Conservation (phyloP, 2,797 vertebrate species). For the Borostomias antarcticus region DNA sequence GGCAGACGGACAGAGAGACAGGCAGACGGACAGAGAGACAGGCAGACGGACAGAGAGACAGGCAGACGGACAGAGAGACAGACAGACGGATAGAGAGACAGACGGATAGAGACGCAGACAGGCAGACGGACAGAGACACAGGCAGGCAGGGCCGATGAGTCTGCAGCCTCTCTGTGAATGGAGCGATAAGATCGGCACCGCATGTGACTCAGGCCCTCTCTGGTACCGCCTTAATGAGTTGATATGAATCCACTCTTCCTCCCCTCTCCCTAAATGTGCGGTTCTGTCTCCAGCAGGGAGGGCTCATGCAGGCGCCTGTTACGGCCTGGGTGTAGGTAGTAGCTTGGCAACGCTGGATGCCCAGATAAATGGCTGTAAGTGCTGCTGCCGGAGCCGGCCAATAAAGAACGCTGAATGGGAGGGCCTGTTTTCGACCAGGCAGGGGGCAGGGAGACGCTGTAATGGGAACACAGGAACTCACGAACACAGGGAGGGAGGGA, state of each 20-base stretch:
- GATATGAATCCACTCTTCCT: neutral
- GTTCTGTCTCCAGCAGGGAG: neutral
- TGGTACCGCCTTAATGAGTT: no score
- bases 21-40: neutral
- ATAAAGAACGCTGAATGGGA: constrained; percentile 9
- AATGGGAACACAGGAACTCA: neutral
- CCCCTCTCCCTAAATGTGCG: no score
- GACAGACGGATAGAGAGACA: no score
- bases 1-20: no score
- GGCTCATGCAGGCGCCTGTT: neutral
- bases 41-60: no score
- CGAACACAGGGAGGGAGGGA: neutral
- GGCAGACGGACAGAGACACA: no score
- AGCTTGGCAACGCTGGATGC: neutral
- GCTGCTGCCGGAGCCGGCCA: neutral
- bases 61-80: no score
- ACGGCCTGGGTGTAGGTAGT: neutral
- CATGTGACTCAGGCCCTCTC: neutral
- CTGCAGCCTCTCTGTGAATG: no score
- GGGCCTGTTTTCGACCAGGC: neutral
- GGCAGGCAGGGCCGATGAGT: neutral
- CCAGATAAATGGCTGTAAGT: constrained; percentile 8
- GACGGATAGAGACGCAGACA: neutral
- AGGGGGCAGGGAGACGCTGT: neutral
- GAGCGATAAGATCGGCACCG: neutral